Base-by-base conservation (phyloP, 2,888 invertebrate species). In the Pyrgus malvae region DNA sequence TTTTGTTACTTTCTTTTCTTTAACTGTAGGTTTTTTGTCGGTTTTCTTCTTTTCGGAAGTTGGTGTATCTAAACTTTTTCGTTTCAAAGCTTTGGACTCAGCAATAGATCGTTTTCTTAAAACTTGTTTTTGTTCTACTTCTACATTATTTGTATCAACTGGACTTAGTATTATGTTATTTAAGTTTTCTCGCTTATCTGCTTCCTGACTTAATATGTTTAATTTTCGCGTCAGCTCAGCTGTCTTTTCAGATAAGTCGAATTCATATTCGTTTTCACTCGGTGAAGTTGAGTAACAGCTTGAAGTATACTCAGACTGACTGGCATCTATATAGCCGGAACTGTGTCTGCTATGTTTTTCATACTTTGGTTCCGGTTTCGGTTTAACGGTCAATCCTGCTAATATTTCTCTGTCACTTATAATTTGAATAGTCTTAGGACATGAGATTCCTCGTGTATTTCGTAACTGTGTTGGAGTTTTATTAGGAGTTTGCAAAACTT, bases 401-500 rank as follows among this genome's bases (percentile, higher is more conserved):
- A 92, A 72, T 57, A 92, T 82, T 76, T 92, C 92, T 61, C 72
- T 82, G 57, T 90, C 83, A 50, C 89, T 85, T 37, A 91, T 87
- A 48, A 90, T 90, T 66, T 91, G 87, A 60, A 91, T 91, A 4
- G 83, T 91, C 84, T 90, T 92, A 58, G 78, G 91, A 76, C 82
- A 92, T 19, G 83, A 91, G 66, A 83, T 86, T 60, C 88, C 88
- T 67, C 89, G 74, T 19, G 67, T 66, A 14, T 79, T 76, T 61
- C 83, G 76, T 9, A 84, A 71, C 21, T 78, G 81, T 5, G 76
- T 70, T 9, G 90, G 90, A 0, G 85, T 86, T 72, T 84, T 89
- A 46, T 83, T 89, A 17, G 93, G 93, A 5, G 92, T 91, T 65
- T 91, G 89, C 58, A 93, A 83, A 35, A 83, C 84, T 74, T 90